A percentile compares a stretch with the other conserved stretches of the same genome.
These are phyloP conservation scores for Telmatochromis brachygnathus DNA, from an alignment of 2,113 vertebrate species.

Conservation along the genomic window DNA sequence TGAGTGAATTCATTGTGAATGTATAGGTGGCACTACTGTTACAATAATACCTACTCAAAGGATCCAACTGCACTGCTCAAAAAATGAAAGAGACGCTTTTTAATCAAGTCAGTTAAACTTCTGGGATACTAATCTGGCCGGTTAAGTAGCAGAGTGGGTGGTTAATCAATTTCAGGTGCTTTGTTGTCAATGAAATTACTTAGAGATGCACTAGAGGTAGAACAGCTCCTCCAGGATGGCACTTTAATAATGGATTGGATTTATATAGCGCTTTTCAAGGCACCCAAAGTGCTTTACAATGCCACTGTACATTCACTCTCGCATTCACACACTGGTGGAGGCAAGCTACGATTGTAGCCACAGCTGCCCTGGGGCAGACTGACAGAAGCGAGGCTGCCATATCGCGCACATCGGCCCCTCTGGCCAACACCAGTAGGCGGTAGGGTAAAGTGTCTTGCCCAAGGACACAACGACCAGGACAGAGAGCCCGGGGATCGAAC, in stretches of 20 bases:
- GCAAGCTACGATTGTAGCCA: too few species aligned
- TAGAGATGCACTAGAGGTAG: not conserved
- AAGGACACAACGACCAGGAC: too few species aligned
- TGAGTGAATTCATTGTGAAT: not conserved
- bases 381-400: too few species aligned
- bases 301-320: fast-evolving
- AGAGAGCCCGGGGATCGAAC: too few species aligned
- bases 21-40: not conserved
- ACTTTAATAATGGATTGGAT: not conserved
- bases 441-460: too few species aligned
- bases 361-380: too few species aligned
- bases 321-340: too few species aligned
- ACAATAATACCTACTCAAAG: not conserved
- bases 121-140: fast-evolving
- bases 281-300: too few species aligned
- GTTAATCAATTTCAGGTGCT: not conserved
- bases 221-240: not conserved
- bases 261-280: too few species aligned
- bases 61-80: not conserved
- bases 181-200: not conserved
- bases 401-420: fast-evolving
- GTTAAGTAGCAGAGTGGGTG: not conserved
- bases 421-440: too few species aligned
- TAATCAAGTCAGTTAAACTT: not conserved
- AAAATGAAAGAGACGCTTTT: not conserved